Conservation (phyloP, 2,797 vertebrate genomes). For the Smutsia gigantea region DNA sequence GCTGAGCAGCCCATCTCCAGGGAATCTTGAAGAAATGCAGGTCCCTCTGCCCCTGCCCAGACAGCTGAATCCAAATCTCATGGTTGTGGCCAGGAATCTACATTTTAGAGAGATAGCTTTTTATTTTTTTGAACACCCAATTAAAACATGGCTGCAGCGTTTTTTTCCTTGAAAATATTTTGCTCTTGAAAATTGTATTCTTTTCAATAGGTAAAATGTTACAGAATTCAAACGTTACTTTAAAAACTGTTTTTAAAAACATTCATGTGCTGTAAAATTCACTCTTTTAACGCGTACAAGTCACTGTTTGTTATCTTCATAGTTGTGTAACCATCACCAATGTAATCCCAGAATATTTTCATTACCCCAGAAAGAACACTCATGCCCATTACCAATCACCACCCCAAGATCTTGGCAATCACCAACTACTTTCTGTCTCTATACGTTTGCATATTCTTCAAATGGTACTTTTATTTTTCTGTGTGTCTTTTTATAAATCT, state of each 20-base stretch:
- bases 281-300: background rate
- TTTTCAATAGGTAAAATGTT: background rate
- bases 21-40: background rate
- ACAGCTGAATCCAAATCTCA: background rate
- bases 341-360: background rate
- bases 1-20: background rate
- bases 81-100: background rate
- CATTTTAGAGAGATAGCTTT: background rate
- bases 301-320: background rate
- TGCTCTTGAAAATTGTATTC: background rate
- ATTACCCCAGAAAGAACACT: background rate
- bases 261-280: background rate
- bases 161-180: background rate
- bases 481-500: background rate
- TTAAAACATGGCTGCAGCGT: background rate
- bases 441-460: background rate
- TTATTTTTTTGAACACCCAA: background rate
- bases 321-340: background rate
- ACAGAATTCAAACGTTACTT: background rate
- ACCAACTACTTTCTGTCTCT: background rate
- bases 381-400: accelerated
- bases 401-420: background rate
- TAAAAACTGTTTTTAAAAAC: background rate
- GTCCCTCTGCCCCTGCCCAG: background rate
- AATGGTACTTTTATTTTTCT: background rate